phyloP scores from a whole-genome alignment of 2,888 invertebrate species.

The Sesia apiformis region DNA sequence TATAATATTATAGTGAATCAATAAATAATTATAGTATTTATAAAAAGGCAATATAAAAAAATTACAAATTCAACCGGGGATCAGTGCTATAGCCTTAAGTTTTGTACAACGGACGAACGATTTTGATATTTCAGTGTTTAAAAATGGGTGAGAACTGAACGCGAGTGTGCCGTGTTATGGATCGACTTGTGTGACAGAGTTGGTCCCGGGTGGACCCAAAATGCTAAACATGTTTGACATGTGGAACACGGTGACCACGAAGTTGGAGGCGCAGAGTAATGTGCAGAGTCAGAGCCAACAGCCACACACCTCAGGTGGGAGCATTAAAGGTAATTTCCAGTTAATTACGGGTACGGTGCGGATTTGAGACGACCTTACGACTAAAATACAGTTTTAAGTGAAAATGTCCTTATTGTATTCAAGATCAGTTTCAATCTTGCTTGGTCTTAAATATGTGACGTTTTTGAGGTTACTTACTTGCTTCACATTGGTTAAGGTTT shows the following conservation, averaged over 20 bases:
- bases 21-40: slow-evolving; percentile 35
- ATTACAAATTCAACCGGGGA: slow-evolving; percentile 59
- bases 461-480: no score
- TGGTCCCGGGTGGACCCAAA: slow-evolving; percentile 34
- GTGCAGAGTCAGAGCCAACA: slow-evolving; percentile 77
- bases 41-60: slow-evolving; percentile 17
- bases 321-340: slow-evolving; percentile 83
- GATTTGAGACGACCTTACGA: not conserved
- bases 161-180: slow-evolving; percentile 27
- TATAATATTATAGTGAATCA: slow-evolving; percentile 28
- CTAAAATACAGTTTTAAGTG: not conserved
- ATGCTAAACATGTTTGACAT: slow-evolving; percentile 85
- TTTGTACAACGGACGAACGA: slow-evolving; percentile 61
- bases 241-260: slow-evolving; percentile 86
- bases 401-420: no score
- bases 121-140: slow-evolving; percentile 49
- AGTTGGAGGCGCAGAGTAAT: slow-evolving; percentile 80
- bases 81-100: slow-evolving; percentile 64
- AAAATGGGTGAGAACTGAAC: slow-evolving; percentile 37
- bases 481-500: no score
- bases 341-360: slow-evolving; percentile 21
- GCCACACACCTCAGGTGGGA: slow-evolving; percentile 86
- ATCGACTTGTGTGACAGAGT: slow-evolving; percentile 30
- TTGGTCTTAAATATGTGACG: no score
- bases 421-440: no score